phyloP scores from a whole-genome alignment of 2,113 vertebrate species.

The Xenus cinereus region DNA sequence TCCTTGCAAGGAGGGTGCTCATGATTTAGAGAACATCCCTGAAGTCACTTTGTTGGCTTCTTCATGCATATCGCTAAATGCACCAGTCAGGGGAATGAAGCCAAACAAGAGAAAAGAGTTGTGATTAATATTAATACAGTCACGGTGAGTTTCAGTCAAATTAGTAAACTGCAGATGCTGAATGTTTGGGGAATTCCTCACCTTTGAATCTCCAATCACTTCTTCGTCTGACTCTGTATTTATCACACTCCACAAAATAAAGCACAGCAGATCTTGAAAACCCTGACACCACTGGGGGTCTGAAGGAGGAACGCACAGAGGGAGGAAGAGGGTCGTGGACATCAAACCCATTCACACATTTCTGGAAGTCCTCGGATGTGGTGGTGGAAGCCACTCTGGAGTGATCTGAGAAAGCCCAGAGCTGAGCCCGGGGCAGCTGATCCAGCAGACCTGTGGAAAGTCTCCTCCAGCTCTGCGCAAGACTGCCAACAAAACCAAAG shows the following conservation, averaged over 20 bases:
- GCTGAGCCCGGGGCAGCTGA: background rate
- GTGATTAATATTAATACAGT: slow-evolving; percentile 3
- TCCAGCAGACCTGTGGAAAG: background rate
- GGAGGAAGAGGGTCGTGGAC: background rate
- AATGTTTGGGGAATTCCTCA: background rate
- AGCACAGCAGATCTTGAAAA: background rate
- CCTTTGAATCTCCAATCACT: background rate
- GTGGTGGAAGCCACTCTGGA: background rate
- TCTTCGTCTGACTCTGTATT: background rate
- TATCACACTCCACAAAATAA: background rate
- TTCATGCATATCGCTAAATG: background rate
- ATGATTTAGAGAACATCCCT: background rate
- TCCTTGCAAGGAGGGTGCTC: background rate
- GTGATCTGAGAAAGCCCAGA: background rate
- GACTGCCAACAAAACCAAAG: background rate
- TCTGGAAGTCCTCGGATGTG: background rate
- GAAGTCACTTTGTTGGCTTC: background rate
- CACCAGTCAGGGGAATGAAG: background rate
- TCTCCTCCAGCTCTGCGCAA: background rate
- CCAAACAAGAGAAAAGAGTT: background rate
- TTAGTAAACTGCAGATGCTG: slow-evolving; percentile 4
- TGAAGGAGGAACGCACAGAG: background rate
- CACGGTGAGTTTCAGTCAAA: background rate
- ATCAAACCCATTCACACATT: background rate
- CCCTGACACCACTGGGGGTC: background rate